These are phyloP conservation scores for Orchesella cincta DNA, from an alignment of 1,140 invertebrate genomes.

Conservation along the genomic window DNA sequence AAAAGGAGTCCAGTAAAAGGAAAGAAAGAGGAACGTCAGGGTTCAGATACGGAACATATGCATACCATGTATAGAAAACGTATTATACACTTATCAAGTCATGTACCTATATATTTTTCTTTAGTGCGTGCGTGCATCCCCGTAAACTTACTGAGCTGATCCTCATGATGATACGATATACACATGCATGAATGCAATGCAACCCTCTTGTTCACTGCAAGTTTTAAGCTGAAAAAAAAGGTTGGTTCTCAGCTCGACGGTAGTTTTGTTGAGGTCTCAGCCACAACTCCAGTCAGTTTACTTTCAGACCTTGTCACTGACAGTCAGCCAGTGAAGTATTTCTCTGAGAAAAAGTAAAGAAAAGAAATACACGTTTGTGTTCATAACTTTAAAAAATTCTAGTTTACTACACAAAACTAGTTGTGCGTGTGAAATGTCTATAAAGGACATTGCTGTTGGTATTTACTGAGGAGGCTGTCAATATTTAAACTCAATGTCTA, in stretches of 20 bases:
- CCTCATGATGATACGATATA: no score
- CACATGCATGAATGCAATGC: neutral
- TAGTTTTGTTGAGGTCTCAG: neutral
- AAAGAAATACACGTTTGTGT: neutral
- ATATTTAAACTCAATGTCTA: no score
- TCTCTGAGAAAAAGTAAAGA: neutral
- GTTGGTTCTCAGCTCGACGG: no score
- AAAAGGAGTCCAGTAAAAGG: neutral
- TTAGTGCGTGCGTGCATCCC: no score
- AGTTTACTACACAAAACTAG: neutral
- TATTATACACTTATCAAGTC: no score
- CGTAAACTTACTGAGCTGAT: no score
- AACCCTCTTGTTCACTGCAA: neutral
- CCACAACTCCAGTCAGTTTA: slow-evolving; percentile 25
- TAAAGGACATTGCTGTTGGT: no score
- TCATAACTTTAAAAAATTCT: no score
- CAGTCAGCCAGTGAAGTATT: neutral
- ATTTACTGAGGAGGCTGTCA: no score
- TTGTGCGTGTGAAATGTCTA: slow-evolving; percentile 15
- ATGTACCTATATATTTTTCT: no score
- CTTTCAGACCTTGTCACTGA: slow-evolving; percentile 10
- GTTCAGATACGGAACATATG: no score
- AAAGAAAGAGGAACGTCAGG: neutral
- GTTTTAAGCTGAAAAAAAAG: neutral
- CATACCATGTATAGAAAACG: no score